Evolutionary conservation across 2,797 vertebrate species (phyloP).

Genomic region (Phaenicophaeus curvirostris): DNA sequence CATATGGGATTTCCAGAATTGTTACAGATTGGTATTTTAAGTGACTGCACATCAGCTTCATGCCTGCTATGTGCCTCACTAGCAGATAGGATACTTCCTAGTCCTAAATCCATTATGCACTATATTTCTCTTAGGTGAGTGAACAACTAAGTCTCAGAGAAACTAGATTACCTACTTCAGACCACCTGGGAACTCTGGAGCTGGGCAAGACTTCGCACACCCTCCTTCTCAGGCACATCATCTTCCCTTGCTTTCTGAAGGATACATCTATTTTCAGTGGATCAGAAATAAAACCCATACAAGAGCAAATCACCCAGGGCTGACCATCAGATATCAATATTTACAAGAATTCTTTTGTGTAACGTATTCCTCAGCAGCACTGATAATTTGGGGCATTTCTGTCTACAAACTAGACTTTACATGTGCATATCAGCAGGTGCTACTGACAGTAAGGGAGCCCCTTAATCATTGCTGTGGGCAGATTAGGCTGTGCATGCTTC

Average conservation of each 20-base stretch:
- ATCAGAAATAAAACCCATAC: background rate
- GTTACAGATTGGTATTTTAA: background rate
- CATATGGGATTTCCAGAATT: background rate
- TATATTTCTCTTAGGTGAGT: background rate
- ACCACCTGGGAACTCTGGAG: background rate
- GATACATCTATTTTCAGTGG: background rate
- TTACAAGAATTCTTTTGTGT: background rate
- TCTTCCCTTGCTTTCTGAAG: background rate
- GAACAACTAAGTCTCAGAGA: background rate
- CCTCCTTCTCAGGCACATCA: background rate
- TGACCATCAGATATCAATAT: background rate
- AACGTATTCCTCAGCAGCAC: background rate
- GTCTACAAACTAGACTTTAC: background rate
- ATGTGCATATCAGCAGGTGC: background rate
- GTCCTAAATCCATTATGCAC: background rate
- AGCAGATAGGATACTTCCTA: background rate
- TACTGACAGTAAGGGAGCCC: background rate
- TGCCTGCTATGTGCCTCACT: background rate
- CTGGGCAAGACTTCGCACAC: background rate
- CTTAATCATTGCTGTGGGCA: background rate
- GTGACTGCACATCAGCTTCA: background rate
- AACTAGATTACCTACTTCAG: background rate
- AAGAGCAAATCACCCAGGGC: background rate
- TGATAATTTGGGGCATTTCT: background rate
- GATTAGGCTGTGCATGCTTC: background rate